Conservation (phyloP, 2,113 vertebrate genomes). For the Bambusicola thoracicus region DNA sequence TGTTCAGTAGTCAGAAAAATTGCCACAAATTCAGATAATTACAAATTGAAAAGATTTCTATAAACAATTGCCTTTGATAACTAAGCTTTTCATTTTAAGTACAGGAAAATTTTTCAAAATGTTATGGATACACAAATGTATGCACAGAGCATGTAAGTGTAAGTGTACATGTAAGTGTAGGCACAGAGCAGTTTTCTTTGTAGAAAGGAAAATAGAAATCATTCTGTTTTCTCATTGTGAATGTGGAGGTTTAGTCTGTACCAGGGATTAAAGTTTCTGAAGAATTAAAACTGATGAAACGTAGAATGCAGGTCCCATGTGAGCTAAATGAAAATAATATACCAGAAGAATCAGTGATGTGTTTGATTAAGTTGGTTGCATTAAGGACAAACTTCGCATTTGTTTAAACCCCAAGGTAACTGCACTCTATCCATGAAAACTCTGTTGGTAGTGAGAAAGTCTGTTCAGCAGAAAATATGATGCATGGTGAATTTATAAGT, state of each 20-base stretch:
- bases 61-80: neutral
- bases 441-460: neutral
- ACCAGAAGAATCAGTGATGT: constrained; percentile 38
- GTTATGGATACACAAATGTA: neutral
- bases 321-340: constrained; percentile 59
- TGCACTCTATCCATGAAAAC: neutral
- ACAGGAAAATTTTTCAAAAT: neutral
- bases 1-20: neutral
- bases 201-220: neutral
- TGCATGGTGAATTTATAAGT: constrained; percentile 33
- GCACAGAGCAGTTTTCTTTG: neutral
- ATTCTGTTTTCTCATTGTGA: neutral
- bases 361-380: constrained; percentile 63
- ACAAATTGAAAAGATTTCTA: neutral
- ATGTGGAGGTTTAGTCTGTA: neutral
- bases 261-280: constrained; percentile 30
- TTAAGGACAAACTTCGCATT: constrained; percentile 55
- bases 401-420: constrained; percentile 49
- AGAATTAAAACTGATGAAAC: constrained; percentile 59
- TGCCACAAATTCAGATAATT: neutral
- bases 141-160: neutral
- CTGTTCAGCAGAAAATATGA: constrained; percentile 12
- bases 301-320: constrained; percentile 30
- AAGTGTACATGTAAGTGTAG: neutral
- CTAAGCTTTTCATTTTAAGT: neutral